A percentile compares a stretch with the other conserved stretches of the same genome.
Conservation (phyloP, 1,140 invertebrate genomes). For the Drosophila eugracilis region DNA sequence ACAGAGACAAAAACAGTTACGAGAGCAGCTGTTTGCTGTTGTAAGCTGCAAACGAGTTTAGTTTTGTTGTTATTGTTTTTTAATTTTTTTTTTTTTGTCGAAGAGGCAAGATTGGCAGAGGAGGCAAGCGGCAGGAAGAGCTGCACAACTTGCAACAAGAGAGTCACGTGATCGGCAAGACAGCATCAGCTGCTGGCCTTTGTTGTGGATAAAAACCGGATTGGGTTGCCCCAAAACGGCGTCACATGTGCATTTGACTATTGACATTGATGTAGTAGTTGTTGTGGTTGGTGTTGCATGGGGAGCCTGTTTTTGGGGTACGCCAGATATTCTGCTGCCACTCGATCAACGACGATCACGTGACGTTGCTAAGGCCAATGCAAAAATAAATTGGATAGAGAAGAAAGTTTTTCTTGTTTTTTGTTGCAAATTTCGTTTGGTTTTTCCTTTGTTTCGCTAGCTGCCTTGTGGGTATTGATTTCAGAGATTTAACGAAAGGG, state of each 20-base stretch:
- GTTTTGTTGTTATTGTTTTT: neutral
- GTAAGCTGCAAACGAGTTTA: conserved; percentile 58
- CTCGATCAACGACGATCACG: conserved; percentile 12
- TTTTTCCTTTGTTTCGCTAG: neutral
- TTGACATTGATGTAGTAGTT: conserved; percentile 67
- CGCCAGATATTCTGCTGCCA: neutral
- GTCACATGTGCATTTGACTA: conserved; percentile 52
- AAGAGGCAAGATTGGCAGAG: no score
- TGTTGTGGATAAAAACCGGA: conserved; percentile 50
- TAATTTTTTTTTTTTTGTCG: no score
- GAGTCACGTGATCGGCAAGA: conserved; percentile 66
- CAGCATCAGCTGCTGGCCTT: conserved; percentile 50
- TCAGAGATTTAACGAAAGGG: conserved; percentile 22
- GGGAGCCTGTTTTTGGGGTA: conserved; percentile 2
- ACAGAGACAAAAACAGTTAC: conserved; percentile 10
- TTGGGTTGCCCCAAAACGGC: conserved; percentile 23
- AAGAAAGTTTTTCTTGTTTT: conserved; percentile 10
- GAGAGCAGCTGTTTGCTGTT: conserved; percentile 30
- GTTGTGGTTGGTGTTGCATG: conserved; percentile 7
- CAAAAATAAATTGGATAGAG: conserved; percentile 31
- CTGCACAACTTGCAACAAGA: conserved; percentile 51
- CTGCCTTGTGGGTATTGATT: conserved; percentile 14
- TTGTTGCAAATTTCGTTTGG: conserved; percentile 16
- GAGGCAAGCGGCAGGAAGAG: conserved; percentile 17
- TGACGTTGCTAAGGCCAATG: conserved; percentile 16